A percentile compares a stretch with the other conserved stretches of the same genome.
Evolutionary conservation across 2,888 invertebrate species (phyloP).

Genomic region (Alloplasta piceator): DNA sequence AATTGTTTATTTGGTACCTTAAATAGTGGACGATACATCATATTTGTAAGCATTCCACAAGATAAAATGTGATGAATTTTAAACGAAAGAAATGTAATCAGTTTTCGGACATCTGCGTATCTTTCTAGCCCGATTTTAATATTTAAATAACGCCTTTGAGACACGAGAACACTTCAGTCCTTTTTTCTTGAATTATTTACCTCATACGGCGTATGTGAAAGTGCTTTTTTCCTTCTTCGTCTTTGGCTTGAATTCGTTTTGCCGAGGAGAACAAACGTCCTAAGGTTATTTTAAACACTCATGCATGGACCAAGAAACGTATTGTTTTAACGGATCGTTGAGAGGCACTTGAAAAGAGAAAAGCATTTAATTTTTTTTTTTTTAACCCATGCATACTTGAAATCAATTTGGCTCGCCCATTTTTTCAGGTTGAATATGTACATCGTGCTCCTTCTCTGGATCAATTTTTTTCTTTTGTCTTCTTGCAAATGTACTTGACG

Average conservation of each 20-base stretch:
- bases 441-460: not conserved
- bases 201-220: not conserved
- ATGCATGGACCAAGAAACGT: not conserved
- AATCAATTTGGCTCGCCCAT: constrained; percentile 63
- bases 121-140: not conserved
- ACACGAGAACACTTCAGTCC: not conserved
- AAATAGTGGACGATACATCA: no score
- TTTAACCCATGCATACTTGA: constrained; percentile 78
- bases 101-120: no score
- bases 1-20: no score
- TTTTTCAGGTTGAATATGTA: constrained; percentile 15
- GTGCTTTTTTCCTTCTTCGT: no score
- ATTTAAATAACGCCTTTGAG: constrained; percentile 4
- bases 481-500: constrained; percentile 2
- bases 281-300: no score
- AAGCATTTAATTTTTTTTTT: constrained; percentile 66
- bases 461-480: constrained; percentile 19
- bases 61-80: no score
- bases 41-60: no score
- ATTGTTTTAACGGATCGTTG: not conserved
- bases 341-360: constrained; percentile 1
- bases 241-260: constrained; percentile 10
- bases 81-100: no score
- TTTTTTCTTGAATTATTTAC: not conserved
- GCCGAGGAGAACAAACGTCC: constrained; percentile 22